Conservation (phyloP, 2,113 vertebrate species). For the Ceyx melanurus region DNA sequence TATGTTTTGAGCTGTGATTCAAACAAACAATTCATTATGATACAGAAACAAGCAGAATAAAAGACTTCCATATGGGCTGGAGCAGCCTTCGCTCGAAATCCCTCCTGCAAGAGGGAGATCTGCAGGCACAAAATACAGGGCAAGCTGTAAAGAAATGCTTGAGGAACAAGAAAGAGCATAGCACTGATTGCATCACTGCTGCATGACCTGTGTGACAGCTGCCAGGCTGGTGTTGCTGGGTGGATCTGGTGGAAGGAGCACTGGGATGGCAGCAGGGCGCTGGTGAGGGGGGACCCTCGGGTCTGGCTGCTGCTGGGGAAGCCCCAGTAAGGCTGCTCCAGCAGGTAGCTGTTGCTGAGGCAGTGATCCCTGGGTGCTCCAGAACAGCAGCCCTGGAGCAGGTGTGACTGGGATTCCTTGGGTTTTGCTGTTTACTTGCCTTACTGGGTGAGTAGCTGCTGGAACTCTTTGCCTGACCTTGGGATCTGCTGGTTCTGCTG, state of each 20-base stretch:
- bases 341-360: not conserved
- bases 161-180: not conserved
- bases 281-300: not conserved
- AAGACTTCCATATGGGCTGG: not conserved
- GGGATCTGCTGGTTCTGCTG: not conserved
- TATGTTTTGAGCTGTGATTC: not conserved
- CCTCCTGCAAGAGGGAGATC: not conserved
- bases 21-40: not conserved
- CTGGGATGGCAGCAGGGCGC: not conserved
- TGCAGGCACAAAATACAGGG: not conserved
- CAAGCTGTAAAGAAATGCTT: not conserved
- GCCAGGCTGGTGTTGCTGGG: fast-evolving
- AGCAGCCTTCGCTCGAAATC: not conserved
- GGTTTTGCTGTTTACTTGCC: not conserved
- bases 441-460: not conserved
- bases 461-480: not conserved
- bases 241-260: not conserved
- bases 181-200: not conserved
- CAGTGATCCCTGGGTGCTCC: fast-evolving
- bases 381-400: fast-evolving
- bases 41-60: fast-evolving
- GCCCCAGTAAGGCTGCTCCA: not conserved
- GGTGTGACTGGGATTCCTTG: not conserved
- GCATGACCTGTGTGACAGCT: fast-evolving
- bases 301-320: not conserved